These are phyloP conservation scores for Dolichoris vasculosae DNA, from an alignment of 1,140 invertebrate genomes.

Conservation along the genomic window DNA sequence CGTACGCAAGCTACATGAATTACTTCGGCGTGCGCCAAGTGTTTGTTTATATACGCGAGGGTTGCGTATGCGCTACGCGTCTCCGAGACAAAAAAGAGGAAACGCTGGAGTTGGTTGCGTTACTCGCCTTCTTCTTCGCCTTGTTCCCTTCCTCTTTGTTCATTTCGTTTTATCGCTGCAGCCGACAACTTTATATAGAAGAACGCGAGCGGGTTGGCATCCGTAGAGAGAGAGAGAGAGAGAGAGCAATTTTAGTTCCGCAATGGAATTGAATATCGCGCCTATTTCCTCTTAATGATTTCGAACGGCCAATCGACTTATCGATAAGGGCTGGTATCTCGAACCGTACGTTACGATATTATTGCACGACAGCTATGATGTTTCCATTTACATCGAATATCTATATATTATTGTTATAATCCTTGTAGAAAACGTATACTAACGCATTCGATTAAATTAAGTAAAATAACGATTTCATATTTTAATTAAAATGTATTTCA, in stretches of 20 bases:
- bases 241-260: not conserved
- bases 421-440: no score
- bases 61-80: not conserved
- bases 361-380: not conserved
- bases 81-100: slow-evolving; percentile 11
- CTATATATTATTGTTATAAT: no score
- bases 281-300: not conserved
- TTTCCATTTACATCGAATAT: not conserved
- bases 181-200: not conserved
- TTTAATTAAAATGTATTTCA: no score
- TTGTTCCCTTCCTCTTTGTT: not conserved
- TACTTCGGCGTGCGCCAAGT: not conserved
- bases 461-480: no score
- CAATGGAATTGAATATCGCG: not conserved
- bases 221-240: not conserved
- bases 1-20: slow-evolving; percentile 16
- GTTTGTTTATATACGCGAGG: slow-evolving; percentile 22
- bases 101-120: not conserved
- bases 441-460: no score
- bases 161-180: slow-evolving; percentile 21
- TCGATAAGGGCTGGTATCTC: not conserved
- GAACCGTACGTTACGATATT: not conserved
- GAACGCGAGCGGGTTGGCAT: not conserved
- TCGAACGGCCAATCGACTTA: not conserved
- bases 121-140: not conserved